These are phyloP conservation scores for Dufourea novaeangliae DNA, from an alignment of 1,140 invertebrate species.

Conservation along the genomic window DNA sequence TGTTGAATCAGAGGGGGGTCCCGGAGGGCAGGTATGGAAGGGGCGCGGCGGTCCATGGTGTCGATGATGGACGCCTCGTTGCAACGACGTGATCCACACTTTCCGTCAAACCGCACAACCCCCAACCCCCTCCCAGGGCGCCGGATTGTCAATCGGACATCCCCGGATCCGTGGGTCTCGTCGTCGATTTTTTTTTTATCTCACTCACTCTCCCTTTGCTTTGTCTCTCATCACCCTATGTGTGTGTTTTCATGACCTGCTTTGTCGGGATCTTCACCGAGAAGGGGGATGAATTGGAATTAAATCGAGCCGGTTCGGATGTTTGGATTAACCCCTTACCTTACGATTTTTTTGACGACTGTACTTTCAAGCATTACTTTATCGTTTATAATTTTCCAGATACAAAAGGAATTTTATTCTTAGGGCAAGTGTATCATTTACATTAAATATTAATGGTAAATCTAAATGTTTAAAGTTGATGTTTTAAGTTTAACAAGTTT, in stretches of 20 bases:
- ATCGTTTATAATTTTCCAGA: too few relatives aligned
- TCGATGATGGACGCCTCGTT: conserved; percentile 56
- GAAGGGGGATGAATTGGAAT: conserved; percentile 1
- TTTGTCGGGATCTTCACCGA: conserved; percentile 2
- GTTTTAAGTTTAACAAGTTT: too few relatives aligned
- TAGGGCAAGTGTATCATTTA: too few relatives aligned
- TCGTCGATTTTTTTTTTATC: not conserved
- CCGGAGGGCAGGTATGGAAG: conserved; percentile 2
- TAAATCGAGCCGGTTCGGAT: not conserved
- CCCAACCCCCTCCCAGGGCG: too few relatives aligned
- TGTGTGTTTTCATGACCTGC: not conserved
- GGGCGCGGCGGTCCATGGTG: conserved; percentile 55
- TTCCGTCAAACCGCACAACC: conserved; percentile 48
- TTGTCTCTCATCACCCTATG: not conserved
- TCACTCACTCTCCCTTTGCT: not conserved
- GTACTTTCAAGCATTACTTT: too few relatives aligned
- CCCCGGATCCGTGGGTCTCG: not conserved
- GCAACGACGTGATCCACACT: conserved; percentile 58
- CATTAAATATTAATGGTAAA: too few relatives aligned
- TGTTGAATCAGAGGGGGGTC: conserved; percentile 47
- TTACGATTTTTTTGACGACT: too few relatives aligned
- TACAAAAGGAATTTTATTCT: too few relatives aligned
- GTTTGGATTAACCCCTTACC: too few relatives aligned
- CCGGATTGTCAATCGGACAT: conserved; percentile 30
- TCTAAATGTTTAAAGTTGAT: too few relatives aligned